A percentile compares a stretch with the other conserved stretches of the same genome.
phyloP scores from a whole-genome alignment of 1,140 invertebrate species.

The Drosophila nigromelanica region DNA sequence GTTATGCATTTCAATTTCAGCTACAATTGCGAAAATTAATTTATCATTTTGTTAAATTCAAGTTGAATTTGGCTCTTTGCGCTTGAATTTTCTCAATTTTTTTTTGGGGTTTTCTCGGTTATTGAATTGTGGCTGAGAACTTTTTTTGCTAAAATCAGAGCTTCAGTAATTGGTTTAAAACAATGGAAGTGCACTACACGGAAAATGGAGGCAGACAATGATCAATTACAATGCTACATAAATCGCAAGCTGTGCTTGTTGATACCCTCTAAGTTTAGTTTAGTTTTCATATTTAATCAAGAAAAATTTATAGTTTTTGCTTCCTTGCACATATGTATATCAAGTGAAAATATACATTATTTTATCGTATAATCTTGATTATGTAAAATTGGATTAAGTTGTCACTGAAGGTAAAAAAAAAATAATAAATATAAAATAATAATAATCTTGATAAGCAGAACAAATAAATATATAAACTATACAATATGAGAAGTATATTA shows the following conservation, averaged over 20 bases:
- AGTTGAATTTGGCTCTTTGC: conserved; percentile 26
- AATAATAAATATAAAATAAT: too few relatives aligned
- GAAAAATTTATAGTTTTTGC: too few relatives aligned
- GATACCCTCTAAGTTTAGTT: not conserved
- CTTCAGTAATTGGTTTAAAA: conserved; percentile 29
- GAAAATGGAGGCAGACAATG: not conserved
- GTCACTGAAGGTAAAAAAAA: too few relatives aligned
- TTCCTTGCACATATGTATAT: too few relatives aligned
- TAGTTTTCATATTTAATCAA: too few relatives aligned
- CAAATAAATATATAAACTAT: too few relatives aligned
- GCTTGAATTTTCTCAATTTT: conserved; percentile 8
- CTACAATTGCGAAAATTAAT: conserved; percentile 64
- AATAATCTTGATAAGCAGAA: too few relatives aligned
- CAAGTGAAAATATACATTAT: too few relatives aligned
- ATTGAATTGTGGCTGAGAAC: conserved; percentile 29
- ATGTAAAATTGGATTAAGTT: too few relatives aligned
- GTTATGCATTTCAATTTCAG: conserved; percentile 62
- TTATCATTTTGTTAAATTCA: conserved; percentile 47
- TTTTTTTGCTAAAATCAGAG: conserved; percentile 11
- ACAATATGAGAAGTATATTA: too few relatives aligned
- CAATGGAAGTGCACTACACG: conserved; percentile 10
- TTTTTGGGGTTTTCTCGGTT: conserved; percentile 6
- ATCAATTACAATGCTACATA: conserved; percentile 9
- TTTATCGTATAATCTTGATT: too few relatives aligned
- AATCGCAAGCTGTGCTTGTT: not conserved